phyloP scores from a whole-genome alignment of 2,113 vertebrate species.

The Malurus cyaneus region DNA sequence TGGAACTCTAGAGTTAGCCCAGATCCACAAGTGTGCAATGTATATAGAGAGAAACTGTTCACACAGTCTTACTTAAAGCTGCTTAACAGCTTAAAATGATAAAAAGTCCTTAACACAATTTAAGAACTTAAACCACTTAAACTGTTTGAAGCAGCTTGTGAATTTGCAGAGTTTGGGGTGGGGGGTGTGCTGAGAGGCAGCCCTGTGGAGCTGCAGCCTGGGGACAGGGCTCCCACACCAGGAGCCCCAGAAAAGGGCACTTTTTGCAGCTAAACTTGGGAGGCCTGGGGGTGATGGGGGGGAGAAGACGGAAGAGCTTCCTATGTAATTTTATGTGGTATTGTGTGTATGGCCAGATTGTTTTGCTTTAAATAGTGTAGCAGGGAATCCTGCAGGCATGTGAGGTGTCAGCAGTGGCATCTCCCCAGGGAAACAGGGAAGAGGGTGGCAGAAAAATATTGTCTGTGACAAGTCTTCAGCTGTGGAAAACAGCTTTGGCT shows the following conservation, averaged over 20 bases:
- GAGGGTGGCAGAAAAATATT: background rate
- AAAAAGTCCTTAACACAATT: constrained; percentile 49
- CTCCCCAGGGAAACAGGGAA: background rate
- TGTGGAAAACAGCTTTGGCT: background rate
- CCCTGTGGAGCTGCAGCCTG: background rate
- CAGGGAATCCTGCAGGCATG: background rate
- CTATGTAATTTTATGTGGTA: rapidly evolving
- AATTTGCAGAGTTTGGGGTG: background rate
- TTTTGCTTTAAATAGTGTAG: background rate
- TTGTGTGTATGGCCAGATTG: too few relatives aligned
- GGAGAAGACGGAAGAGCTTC: background rate
- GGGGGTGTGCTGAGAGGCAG: background rate
- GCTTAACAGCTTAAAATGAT: constrained; percentile 64
- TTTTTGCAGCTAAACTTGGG: background rate
- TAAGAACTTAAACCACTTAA: constrained; percentile 64
- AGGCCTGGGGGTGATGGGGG: too few relatives aligned
- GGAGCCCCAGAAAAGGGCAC: too few relatives aligned
- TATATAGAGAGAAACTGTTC: background rate
- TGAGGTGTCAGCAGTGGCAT: background rate
- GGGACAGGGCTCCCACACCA: rapidly evolving
- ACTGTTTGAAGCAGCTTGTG: background rate
- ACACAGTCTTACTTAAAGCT: constrained; percentile 34
- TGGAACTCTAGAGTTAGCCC: background rate
- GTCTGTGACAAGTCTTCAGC: background rate
- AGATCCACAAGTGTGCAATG: background rate